Conservation (phyloP, 2,888 invertebrate species). For the Sphinx pinastri region DNA sequence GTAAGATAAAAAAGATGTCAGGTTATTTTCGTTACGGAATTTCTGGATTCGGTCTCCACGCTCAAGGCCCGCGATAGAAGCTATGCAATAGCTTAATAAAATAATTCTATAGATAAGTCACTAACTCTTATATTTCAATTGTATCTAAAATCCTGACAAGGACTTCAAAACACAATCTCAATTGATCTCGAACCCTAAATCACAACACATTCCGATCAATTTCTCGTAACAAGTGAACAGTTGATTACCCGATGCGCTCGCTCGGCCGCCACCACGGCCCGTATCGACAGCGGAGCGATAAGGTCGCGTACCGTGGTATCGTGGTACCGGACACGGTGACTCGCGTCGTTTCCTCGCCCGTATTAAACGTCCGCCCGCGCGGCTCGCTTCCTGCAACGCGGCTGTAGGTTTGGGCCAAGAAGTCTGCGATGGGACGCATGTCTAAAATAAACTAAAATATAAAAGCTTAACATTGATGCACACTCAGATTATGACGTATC, state of each 20-base stretch:
- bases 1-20: too few species aligned
- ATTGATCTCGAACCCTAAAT: background rate
- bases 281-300: constrained; percentile 35
- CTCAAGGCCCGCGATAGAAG: too few species aligned
- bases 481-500: too few species aligned
- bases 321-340: constrained; percentile 49
- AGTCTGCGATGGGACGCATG: background rate
- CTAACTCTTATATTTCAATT: too few species aligned
- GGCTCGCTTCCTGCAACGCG: constrained; percentile 48
- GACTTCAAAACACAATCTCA: background rate
- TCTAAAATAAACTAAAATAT: too few species aligned
- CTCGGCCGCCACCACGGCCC: background rate
- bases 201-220: background rate
- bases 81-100: too few species aligned
- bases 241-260: constrained; percentile 1
- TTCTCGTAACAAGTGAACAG: constrained; percentile 1
- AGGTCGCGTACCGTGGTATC: constrained; percentile 37
- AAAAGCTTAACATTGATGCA: too few species aligned
- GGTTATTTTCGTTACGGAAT: too few species aligned
- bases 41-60: too few species aligned
- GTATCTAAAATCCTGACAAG: background rate
- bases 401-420: constrained; percentile 30
- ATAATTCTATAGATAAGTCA: too few species aligned
- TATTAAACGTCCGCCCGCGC: constrained; percentile 54
- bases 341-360: constrained; percentile 52